Evolutionary conservation across 1,140 invertebrate species (phyloP).

Genomic region (Neodiprion lecontei): DNA sequence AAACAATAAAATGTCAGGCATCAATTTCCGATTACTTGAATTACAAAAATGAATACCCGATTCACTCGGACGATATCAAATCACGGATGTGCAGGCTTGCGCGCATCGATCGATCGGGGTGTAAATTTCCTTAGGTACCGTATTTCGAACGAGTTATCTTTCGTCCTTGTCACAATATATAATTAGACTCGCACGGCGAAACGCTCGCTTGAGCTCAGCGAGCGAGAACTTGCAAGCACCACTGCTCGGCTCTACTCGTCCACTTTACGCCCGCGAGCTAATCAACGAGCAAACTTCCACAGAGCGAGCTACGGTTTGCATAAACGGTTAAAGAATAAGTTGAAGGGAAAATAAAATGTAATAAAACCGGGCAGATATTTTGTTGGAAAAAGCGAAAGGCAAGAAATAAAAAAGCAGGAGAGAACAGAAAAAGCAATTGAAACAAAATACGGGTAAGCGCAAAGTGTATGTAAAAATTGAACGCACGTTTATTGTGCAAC

Average conservation of each 20-base stretch:
- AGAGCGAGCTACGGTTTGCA: conserved; percentile 27
- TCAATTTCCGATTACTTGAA: too few species aligned
- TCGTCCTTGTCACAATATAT: conserved; percentile 13
- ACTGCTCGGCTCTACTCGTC: conserved; percentile 18
- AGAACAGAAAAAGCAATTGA: neutral
- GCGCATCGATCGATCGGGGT: too few species aligned
- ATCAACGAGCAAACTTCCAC: conserved; percentile 43
- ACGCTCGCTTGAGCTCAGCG: neutral
- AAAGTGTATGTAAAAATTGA: neutral
- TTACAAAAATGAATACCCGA: too few species aligned
- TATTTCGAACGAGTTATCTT: neutral
- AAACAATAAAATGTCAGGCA: too few species aligned
- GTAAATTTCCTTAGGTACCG: too few species aligned
- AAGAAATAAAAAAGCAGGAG: neutral
- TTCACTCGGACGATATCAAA: too few species aligned
- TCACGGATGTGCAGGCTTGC: too few species aligned
- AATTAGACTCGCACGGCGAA: conserved; percentile 4
- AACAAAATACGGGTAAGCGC: too few species aligned
- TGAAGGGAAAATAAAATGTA: too few species aligned
- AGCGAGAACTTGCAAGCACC: neutral
- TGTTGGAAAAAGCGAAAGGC: too few species aligned
- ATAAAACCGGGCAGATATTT: too few species aligned
- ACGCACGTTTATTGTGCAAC: conserved; percentile 7
- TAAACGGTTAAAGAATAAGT: conserved; percentile 33
- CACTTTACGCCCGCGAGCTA: conserved; percentile 46